phyloP scores from a whole-genome alignment of 1,140 invertebrate species.

The Drosophila bocki region DNA sequence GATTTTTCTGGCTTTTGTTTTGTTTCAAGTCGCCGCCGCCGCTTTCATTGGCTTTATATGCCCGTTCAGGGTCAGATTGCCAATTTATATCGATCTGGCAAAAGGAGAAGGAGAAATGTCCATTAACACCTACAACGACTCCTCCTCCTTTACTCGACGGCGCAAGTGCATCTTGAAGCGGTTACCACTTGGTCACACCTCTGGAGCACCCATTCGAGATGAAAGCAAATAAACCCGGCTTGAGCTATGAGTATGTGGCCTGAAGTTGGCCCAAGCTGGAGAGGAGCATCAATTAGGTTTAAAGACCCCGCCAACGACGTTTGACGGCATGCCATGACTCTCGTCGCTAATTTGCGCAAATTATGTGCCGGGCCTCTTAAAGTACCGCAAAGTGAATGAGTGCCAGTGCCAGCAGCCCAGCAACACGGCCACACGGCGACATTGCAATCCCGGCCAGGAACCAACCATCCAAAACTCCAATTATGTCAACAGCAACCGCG shows the following conservation, averaged over 20 bases:
- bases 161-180: conserved; percentile 42
- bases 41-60: conserved; percentile 8
- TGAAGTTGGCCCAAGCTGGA: conserved; percentile 28
- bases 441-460: conserved; percentile 37
- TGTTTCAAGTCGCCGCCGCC: conserved; percentile 55
- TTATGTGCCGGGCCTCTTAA: conserved; percentile 79
- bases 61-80: conserved; percentile 68
- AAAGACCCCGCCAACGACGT: conserved; percentile 64
- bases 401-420: conserved; percentile 33
- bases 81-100: conserved; percentile 72
- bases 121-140: conserved; percentile 55
- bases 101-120: conserved; percentile 26
- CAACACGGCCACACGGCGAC: conserved; percentile 29
- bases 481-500: conserved; percentile 81
- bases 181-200: conserved; percentile 53
- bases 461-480: conserved; percentile 74
- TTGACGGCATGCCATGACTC: conserved; percentile 67
- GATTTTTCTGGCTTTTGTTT: conserved; percentile 35
- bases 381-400: conserved; percentile 77
- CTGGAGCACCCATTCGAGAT: conserved; percentile 48
- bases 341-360: conserved; percentile 82
- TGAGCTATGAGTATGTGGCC: conserved; percentile 36
- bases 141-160: not conserved
- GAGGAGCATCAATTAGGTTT: conserved; percentile 74
- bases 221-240: conserved; percentile 43